Evolutionary conservation across 2,113 vertebrate genomes (phyloP).

Genomic region (Loxodonta africana): DNA sequence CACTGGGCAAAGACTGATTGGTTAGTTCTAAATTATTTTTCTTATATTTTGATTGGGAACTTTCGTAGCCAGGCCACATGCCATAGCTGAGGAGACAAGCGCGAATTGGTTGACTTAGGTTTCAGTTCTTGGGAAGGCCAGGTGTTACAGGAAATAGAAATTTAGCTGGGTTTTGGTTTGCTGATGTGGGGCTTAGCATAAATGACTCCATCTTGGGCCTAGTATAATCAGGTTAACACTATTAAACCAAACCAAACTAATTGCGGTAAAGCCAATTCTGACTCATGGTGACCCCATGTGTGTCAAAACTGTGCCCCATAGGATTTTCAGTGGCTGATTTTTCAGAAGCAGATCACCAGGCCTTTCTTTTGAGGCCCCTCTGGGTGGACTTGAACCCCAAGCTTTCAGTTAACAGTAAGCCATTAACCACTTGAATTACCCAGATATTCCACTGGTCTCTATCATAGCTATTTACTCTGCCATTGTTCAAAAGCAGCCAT

Average conservation of each 20-base stretch:
- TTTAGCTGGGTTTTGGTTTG: not conserved
- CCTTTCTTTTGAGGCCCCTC: not conserved
- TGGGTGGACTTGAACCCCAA: not conserved
- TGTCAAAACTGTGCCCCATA: not conserved
- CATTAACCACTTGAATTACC: not conserved
- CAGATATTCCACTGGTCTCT: not conserved
- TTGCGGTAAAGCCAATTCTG: not conserved
- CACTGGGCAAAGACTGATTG: not conserved
- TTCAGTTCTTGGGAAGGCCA: not conserved
- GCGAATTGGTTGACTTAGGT: not conserved
- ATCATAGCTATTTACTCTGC: not conserved
- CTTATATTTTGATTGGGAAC: not conserved
- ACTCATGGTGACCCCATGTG: not conserved
- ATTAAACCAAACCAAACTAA: not conserved
- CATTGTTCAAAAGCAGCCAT: not conserved
- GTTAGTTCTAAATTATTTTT: not conserved
- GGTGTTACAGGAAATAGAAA: not conserved
- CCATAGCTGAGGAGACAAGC: not conserved
- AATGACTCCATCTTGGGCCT: not conserved
- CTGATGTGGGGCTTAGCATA: not conserved
- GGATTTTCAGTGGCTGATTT: not conserved
- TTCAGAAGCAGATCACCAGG: not conserved
- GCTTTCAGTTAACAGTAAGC: not conserved
- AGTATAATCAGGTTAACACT: not conserved
- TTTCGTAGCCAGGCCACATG: not conserved